Evolutionary conservation across 1,140 invertebrate genomes (phyloP).

Genomic region (Apolygus lucorum): DNA sequence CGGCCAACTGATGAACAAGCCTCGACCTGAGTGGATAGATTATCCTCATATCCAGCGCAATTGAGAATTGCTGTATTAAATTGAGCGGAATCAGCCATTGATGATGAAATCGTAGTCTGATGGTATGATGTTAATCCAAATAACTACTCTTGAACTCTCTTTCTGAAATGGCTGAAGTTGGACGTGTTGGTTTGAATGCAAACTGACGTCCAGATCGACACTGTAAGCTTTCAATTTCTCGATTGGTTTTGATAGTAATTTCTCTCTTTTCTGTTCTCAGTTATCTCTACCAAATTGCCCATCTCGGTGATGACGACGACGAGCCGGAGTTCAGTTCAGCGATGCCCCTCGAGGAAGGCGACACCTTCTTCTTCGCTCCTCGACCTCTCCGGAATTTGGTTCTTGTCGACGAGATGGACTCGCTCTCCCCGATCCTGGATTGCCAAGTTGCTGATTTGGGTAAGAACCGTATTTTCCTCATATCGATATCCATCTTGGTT

Average conservation of each 20-base stretch:
- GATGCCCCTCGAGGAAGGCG: slow-evolving; percentile 96
- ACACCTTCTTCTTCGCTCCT: slow-evolving; percentile 98
- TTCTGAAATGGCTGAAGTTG: not conserved
- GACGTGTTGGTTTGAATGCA: too few species aligned
- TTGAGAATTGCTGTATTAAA: too few species aligned
- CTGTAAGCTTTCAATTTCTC: too few species aligned
- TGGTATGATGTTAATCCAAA: not conserved
- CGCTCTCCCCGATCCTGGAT: slow-evolving; percentile 85
- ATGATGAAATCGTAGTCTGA: not conserved
- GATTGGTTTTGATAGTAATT: too few species aligned
- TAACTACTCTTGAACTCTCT: not conserved
- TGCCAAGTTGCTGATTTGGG: slow-evolving; percentile 56
- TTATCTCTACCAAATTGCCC: slow-evolving; percentile 97
- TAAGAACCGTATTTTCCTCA: slow-evolving; percentile 17
- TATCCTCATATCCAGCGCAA: too few species aligned
- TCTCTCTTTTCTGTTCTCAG: slow-evolving; percentile 57
- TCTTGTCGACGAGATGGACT: slow-evolving; percentile 96
- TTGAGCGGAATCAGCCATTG: too few species aligned
- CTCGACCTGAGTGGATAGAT: too few species aligned
- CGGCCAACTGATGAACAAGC: not conserved
- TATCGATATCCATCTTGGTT: too few species aligned
- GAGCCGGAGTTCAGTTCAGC: slow-evolving; percentile 98
- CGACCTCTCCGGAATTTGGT: slow-evolving; percentile 90
- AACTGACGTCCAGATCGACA: too few species aligned
- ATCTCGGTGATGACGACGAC: slow-evolving; percentile 98